Percentiles rank a stretch among this genome's conserved stretches.
These are phyloP conservation scores for Drosophila nigromelanica DNA, from an alignment of 1,140 invertebrate genomes.

Conservation along the genomic window DNA sequence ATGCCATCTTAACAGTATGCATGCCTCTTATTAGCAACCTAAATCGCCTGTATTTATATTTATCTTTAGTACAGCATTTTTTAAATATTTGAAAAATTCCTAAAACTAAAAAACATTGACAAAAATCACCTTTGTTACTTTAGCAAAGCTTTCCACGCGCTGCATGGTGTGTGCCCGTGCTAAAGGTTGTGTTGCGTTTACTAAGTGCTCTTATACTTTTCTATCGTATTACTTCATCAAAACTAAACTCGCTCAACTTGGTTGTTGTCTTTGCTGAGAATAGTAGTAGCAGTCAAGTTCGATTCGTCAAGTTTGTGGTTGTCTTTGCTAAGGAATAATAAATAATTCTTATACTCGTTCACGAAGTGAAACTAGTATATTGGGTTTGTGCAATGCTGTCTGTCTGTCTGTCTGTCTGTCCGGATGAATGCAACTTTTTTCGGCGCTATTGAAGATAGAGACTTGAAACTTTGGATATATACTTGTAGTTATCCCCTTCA, in stretches of 20 bases:
- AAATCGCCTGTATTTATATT: neutral
- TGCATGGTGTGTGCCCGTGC: conserved; percentile 11
- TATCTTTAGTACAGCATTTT: conserved; percentile 15
- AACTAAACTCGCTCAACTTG: neutral
- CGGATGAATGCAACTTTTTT: no score
- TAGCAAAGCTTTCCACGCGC: neutral
- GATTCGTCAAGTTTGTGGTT: neutral
- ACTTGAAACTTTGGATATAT: no score
- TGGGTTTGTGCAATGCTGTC: no score
- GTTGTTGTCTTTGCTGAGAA: neutral
- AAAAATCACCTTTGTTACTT: neutral
- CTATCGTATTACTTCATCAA: neutral
- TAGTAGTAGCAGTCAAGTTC: neutral
- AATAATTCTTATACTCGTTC: no score
- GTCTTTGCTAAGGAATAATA: neutral
- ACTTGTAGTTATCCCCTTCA: no score
- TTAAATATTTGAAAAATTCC: conserved; percentile 32
- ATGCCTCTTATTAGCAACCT: neutral
- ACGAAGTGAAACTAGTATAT: no score
- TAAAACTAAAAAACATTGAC: neutral
- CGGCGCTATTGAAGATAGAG: no score
- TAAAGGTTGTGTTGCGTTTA: conserved; percentile 13
- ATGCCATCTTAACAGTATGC: neutral
- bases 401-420: no score
- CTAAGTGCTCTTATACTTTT: neutral